phyloP scores from a whole-genome alignment of 2,113 vertebrate genomes.

The Ciconia maguari region DNA sequence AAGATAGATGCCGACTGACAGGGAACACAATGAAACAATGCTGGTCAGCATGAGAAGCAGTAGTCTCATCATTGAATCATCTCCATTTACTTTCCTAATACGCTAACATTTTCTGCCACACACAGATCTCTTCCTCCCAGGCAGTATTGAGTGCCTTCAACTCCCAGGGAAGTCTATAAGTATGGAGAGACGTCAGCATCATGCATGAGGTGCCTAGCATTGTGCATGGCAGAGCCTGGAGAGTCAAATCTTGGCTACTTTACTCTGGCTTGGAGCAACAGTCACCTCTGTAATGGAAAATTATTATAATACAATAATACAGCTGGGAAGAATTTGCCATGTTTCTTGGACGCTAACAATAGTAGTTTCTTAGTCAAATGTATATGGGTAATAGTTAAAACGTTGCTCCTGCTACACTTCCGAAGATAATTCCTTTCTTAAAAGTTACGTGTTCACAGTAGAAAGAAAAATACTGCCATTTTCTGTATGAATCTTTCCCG shows the following conservation, averaged over 20 bases:
- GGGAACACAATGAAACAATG: constrained; percentile 40
- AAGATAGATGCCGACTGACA: not conserved
- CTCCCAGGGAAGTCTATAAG: constrained; percentile 42
- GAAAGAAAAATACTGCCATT: not conserved
- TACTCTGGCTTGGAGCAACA: constrained; percentile 33
- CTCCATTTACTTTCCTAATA: constrained; percentile 65
- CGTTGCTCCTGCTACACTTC: not conserved
- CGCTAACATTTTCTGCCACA: constrained; percentile 56
- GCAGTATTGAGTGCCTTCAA: constrained; percentile 36
- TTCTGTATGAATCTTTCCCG: not conserved
- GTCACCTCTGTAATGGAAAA: constrained; percentile 66
- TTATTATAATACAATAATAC: constrained; percentile 58
- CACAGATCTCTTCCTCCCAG: constrained; percentile 52
- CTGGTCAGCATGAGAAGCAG: constrained; percentile 44
- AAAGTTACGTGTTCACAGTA: not conserved
- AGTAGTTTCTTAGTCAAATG: constrained; percentile 18
- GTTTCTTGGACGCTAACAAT: constrained; percentile 21
- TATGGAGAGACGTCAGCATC: constrained; percentile 36
- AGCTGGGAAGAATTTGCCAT: constrained; percentile 52
- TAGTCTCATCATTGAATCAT: constrained; percentile 57
- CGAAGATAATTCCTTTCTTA: not conserved
- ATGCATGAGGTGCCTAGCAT: constrained; percentile 42
- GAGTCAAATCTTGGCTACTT: constrained; percentile 42
- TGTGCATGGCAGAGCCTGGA: constrained; percentile 34
- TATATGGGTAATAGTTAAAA: constrained; percentile 12